Percentiles rank a stretch among this genome's conserved stretches.
Evolutionary conservation across 2,797 vertebrate genomes (phyloP).

Genomic region (Amphiprion clarkii): DNA sequence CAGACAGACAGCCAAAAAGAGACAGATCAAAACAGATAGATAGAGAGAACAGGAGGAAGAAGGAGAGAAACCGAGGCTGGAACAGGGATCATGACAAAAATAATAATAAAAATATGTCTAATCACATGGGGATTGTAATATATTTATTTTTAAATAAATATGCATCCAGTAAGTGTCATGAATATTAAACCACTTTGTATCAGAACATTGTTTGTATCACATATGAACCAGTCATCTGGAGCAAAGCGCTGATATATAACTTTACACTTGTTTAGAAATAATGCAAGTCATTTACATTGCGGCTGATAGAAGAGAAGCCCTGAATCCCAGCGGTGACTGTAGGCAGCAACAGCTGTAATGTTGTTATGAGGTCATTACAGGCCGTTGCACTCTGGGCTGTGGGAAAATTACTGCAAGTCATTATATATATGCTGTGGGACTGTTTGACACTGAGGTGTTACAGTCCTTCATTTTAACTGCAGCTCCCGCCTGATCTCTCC

Average conservation of each 20-base stretch:
- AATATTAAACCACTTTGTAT: slow-evolving; percentile 3
- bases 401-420: slow-evolving; percentile 48
- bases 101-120: too few species aligned
- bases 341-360: slow-evolving; percentile 43
- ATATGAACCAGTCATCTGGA: neutral
- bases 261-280: slow-evolving; percentile 18
- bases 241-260: neutral
- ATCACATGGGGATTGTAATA: neutral
- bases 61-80: too few species aligned
- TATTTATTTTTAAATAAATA: slow-evolving; percentile 36
- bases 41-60: too few species aligned
- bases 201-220: neutral
- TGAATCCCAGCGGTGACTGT: slow-evolving; percentile 15
- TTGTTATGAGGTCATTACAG: slow-evolving; percentile 50
- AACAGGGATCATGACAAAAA: too few species aligned
- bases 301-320: slow-evolving; percentile 22
- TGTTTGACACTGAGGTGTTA: slow-evolving; percentile 27
- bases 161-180: neutral
- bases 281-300: slow-evolving; percentile 33
- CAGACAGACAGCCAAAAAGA: too few species aligned
- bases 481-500: neutral
- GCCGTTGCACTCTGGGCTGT: slow-evolving; percentile 41
- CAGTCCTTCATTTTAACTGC: slow-evolving; percentile 7
- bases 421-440: slow-evolving; percentile 30
- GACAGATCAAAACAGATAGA: too few species aligned